Conservation (phyloP, 2,888 invertebrate species). For the Dynastes tityus region DNA sequence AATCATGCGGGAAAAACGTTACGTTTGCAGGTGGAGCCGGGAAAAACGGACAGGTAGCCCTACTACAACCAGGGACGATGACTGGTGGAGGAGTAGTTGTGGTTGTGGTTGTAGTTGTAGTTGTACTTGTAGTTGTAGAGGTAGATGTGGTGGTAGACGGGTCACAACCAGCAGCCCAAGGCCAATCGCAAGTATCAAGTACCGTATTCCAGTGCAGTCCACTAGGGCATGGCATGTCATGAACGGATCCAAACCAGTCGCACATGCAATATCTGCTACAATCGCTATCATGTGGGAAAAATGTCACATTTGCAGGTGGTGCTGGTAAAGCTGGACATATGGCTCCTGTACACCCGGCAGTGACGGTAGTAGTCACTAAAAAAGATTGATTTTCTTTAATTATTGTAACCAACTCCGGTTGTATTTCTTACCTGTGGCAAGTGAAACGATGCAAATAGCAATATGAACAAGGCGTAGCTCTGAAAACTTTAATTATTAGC, state of each 20-base stretch:
- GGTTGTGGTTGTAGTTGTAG: background rate
- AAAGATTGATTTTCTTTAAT: too few species aligned
- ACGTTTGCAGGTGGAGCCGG: background rate
- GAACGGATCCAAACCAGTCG: constrained; percentile 45
- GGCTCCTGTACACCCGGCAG: background rate
- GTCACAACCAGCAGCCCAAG: constrained; percentile 11
- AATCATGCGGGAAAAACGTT: background rate
- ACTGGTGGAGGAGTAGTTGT: background rate
- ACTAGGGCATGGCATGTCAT: constrained; percentile 52
- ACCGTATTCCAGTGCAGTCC: constrained; percentile 55
- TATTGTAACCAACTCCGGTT: too few species aligned
- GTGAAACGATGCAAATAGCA: too few species aligned
- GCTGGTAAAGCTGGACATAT: background rate
- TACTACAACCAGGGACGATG: background rate
- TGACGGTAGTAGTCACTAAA: too few species aligned
- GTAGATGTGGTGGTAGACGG: background rate
- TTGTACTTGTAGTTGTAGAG: background rate
- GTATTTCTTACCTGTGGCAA: too few species aligned
- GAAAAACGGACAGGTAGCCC: background rate
- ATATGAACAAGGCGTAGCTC: too few species aligned
- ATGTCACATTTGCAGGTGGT: constrained; percentile 18
- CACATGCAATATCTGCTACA: constrained; percentile 55
- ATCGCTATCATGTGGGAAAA: constrained; percentile 50
- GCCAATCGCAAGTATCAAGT: constrained; percentile 49
- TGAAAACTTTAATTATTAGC: too few species aligned